These are phyloP conservation scores for Pecten maximus DNA, from an alignment of 2,888 invertebrate genomes.

Conservation along the genomic window DNA sequence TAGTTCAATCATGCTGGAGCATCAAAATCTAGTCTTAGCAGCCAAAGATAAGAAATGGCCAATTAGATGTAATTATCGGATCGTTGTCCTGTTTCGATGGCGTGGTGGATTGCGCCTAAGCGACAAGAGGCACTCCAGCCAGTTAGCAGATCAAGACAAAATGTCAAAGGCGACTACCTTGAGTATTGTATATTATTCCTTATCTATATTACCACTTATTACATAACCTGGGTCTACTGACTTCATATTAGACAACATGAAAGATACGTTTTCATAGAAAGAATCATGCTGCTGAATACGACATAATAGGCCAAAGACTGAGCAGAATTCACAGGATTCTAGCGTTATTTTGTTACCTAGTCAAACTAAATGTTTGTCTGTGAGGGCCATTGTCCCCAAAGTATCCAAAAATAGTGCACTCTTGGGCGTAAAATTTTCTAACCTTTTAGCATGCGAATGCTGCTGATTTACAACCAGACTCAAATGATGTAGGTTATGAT, in stretches of 20 bases:
- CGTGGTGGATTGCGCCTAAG: neutral
- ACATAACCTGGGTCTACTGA: neutral
- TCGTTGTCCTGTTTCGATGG: neutral
- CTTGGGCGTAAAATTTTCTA: too few species aligned
- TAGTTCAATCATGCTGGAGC: neutral
- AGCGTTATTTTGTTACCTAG: neutral
- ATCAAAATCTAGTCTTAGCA: neutral
- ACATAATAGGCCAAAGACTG: neutral
- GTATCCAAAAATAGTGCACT: too few species aligned
- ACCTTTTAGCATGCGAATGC: too few species aligned
- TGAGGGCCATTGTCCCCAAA: neutral
- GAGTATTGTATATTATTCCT: neutral
- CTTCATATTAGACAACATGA: neutral
- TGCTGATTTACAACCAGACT: too few species aligned
- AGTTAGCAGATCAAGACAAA: neutral
- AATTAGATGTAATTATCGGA: constrained; percentile 26
- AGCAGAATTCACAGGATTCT: neutral
- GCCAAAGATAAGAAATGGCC: constrained; percentile 21
- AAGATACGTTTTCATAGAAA: neutral
- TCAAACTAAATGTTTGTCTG: neutral
- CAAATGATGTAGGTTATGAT: too few species aligned
- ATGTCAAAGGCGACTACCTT: neutral
- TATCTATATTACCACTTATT: constrained; percentile 2
- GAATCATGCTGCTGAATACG: neutral
- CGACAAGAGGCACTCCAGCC: neutral